Evolutionary conservation across 30 jellyfish, hydroid and myxozoan species (phyloP).

Genomic region (Hydra vulgaris): DNA sequence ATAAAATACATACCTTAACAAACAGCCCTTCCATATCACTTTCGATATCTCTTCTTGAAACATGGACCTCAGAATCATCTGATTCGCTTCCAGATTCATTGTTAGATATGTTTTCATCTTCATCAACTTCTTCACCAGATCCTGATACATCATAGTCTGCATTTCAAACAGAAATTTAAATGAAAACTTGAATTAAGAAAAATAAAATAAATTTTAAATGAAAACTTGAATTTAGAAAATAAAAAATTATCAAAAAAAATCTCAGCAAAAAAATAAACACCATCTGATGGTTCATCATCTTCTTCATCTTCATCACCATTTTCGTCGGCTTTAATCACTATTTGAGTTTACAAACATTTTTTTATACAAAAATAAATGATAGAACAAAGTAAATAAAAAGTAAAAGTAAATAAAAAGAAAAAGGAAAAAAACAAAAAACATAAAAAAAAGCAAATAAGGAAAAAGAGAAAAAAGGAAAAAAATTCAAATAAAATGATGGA

Average conservation of each 20-base stretch:
- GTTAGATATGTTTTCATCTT: conserved; percentile 4
- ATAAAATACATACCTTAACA: conserved; percentile 21
- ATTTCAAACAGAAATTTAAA: neutral
- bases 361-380: no score
- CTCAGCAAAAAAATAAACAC: neutral
- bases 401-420: no score
- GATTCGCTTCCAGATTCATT: conserved; percentile 24
- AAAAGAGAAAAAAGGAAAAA: no score
- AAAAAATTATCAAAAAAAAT: neutral
- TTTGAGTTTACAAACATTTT: neutral
- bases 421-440: no score
- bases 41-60: conserved; percentile 19
- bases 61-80: conserved; percentile 26
- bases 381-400: no score
- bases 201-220: no score
- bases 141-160: conserved; percentile 18
- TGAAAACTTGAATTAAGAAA: no score
- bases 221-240: neutral
- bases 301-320: neutral
- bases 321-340: neutral
- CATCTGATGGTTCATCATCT: conserved; percentile 6
- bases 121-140: conserved; percentile 17
- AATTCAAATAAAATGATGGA: no score
- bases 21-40: conserved; percentile 14
- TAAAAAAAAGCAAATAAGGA: no score